Conservation (phyloP, 2,888 invertebrate species). For the Bruchidius siliquastri region DNA sequence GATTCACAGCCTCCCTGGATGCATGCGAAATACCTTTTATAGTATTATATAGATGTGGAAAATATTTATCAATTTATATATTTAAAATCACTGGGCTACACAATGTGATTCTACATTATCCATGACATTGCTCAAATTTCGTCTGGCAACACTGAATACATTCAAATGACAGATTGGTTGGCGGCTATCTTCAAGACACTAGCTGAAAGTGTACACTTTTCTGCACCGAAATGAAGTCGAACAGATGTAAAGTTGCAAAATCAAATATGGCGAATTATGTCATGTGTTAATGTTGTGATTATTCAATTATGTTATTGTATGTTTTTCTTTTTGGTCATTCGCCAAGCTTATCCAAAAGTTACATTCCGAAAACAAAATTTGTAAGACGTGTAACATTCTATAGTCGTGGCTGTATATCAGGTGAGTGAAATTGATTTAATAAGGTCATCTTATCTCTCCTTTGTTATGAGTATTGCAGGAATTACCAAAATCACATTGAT, state of each 20-base stretch:
- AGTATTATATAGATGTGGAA: too few relatives aligned
- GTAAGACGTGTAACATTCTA: neutral
- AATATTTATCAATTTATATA: too few relatives aligned
- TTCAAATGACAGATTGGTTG: neutral
- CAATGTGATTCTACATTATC: too few relatives aligned
- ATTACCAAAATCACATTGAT: neutral
- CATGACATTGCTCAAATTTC: too few relatives aligned
- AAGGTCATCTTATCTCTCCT: neutral
- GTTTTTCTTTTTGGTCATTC: neutral
- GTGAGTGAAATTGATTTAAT: neutral
- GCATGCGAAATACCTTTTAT: too few relatives aligned
- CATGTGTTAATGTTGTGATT: neutral
- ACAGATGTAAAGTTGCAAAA: neutral
- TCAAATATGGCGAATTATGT: neutral
- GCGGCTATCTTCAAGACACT: neutral
- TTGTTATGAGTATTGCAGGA: neutral
- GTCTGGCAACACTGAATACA: neutral
- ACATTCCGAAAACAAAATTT: neutral
- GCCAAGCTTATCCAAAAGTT: neutral
- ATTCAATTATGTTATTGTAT: neutral
- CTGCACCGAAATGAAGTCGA: neutral
- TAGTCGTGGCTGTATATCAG: neutral
- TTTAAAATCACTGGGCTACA: too few relatives aligned
- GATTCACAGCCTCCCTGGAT: too few relatives aligned
- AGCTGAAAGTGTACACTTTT: neutral